These are phyloP conservation scores for Drosophila lutescens DNA, from an alignment of 2,888 invertebrate genomes.

Conservation along the genomic window DNA sequence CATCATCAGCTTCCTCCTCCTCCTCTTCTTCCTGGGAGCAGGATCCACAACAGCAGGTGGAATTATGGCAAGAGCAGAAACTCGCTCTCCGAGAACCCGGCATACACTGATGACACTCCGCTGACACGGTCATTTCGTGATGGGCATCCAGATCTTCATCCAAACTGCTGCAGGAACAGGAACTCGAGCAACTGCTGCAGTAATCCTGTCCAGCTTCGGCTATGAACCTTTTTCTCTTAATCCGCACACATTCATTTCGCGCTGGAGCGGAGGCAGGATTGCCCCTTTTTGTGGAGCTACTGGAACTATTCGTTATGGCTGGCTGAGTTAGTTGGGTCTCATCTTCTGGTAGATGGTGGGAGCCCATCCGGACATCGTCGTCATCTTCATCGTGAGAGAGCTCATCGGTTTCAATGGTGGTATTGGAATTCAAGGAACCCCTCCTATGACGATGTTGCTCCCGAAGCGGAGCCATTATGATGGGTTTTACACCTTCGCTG, in stretches of 20 bases:
- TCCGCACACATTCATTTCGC: constrained; percentile 79
- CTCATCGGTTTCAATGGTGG: constrained; percentile 78
- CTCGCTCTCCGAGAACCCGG: constrained; percentile 77
- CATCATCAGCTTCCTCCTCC: constrained; percentile 48
- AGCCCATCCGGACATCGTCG: constrained; percentile 60
- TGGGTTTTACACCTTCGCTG: constrained; percentile 69
- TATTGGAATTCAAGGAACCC: constrained; percentile 76
- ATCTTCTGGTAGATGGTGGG: constrained; percentile 54
- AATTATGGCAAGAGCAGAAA: constrained; percentile 82
- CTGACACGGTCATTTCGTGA: constrained; percentile 69
- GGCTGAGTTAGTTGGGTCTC: constrained; percentile 61
- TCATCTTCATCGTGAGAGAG: constrained; percentile 71
- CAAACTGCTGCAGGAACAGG: constrained; percentile 80
- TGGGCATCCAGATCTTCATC: constrained; percentile 64
- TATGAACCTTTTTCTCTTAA: constrained; percentile 80
- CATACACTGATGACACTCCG: constrained; percentile 70
- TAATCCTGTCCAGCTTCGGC: constrained; percentile 68
- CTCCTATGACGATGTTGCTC: constrained; percentile 60
- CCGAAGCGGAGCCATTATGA: constrained; percentile 72
- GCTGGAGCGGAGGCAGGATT: constrained; percentile 50
- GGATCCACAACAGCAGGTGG: constrained; percentile 77
- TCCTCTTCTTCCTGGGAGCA: constrained; percentile 63
- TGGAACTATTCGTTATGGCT: constrained; percentile 49
- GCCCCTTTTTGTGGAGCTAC: constrained; percentile 59
- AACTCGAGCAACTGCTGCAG: constrained; percentile 81